Conservation (phyloP, 2,113 vertebrate species). For the Syrrhaptes paradoxus region DNA sequence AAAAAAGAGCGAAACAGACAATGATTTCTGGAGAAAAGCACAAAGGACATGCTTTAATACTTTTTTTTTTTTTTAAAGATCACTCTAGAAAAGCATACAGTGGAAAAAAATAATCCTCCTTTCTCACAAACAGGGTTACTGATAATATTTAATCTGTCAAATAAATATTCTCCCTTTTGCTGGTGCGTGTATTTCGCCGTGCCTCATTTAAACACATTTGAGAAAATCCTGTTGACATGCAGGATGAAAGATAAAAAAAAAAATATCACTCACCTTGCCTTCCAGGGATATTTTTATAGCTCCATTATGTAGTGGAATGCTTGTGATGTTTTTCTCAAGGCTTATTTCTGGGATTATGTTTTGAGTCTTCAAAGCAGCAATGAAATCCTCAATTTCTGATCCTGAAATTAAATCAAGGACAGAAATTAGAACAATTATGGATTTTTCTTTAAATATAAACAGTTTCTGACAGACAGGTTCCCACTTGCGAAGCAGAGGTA, state of each 20-base stretch:
- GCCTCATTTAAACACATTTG: background rate
- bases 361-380: constrained; percentile 82
- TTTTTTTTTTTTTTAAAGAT: background rate
- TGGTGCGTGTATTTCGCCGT: background rate
- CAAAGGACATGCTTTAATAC: background rate
- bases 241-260: background rate
- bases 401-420: constrained; percentile 65
- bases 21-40: background rate
- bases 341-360: constrained; percentile 83
- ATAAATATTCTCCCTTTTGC: background rate
- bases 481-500: background rate
- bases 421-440: background rate
- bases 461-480: background rate
- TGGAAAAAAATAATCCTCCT: background rate
- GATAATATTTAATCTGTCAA: rapidly evolving
- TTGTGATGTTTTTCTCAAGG: constrained; percentile 73
- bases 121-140: background rate
- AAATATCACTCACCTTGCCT: constrained; percentile 75
- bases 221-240: background rate
- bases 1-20: background rate
- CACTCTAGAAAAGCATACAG: background rate
- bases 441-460: background rate
- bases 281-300: constrained; percentile 84
- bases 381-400: constrained; percentile 84
- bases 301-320: constrained; percentile 81